A percentile compares a stretch with the other conserved stretches of the same genome.
phyloP scores from a whole-genome alignment of 30 jellyfish, hydroid and myxozoan genomes.

The Catostylus mosaicus region DNA sequence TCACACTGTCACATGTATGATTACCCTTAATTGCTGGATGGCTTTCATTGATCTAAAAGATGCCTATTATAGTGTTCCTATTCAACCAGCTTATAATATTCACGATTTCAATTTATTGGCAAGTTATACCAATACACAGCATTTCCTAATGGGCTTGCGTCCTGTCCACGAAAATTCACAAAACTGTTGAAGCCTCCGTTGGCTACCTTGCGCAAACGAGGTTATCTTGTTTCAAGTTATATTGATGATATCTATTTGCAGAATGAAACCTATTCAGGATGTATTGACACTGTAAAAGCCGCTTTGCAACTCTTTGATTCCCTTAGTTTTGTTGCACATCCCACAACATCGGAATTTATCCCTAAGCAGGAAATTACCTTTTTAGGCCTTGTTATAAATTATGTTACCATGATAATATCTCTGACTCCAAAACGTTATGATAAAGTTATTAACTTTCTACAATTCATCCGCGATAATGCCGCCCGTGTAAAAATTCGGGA shows the following conservation, averaged over 20 bases:
- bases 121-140: too few species aligned
- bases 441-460: neutral
- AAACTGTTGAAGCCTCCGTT: conserved; percentile 50
- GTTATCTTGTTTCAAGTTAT: conserved; percentile 29
- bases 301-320: conserved; percentile 21
- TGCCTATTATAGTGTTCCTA: too few species aligned
- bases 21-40: too few species aligned
- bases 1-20: too few species aligned
- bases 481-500: conserved; percentile 22
- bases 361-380: conserved; percentile 28
- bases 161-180: conserved; percentile 62
- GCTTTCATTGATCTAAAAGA: too few species aligned
- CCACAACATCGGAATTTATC: conserved; percentile 39
- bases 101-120: too few species aligned
- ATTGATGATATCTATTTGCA: conserved; percentile 47
- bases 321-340: conserved; percentile 61
- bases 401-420: conserved; percentile 25
- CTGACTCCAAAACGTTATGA: neutral
- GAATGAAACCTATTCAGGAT: conserved; percentile 11
- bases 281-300: neutral
- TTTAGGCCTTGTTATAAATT: conserved; percentile 37
- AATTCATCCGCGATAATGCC: neutral
- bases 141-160: conserved; percentile 48
- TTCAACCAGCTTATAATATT: too few species aligned
- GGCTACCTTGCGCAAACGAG: conserved; percentile 4